A percentile compares a stretch with the other conserved stretches of the same genome.
Evolutionary conservation across 2,113 vertebrate species (phyloP).

Genomic region (Leucosticte australis): DNA sequence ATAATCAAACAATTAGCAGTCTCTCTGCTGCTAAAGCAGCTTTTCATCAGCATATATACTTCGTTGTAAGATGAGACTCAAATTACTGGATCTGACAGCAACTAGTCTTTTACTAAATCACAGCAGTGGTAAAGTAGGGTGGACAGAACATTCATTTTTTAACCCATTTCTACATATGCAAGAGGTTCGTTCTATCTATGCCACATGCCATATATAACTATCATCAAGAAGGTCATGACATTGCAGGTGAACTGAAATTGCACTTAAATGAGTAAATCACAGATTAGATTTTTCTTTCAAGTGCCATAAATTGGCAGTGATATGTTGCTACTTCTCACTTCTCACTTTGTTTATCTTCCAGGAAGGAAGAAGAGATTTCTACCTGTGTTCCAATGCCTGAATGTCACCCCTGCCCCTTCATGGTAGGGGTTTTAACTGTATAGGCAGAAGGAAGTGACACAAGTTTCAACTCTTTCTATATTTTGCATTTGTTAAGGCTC

Average conservation of each 20-base stretch:
- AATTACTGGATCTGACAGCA: slow-evolving; percentile 75
- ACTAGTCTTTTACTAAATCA: slow-evolving; percentile 61
- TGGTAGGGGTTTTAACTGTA: not conserved
- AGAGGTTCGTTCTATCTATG: not conserved
- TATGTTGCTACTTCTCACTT: not conserved
- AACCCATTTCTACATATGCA: not conserved
- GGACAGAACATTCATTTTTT: slow-evolving; percentile 15
- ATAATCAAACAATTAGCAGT: slow-evolving; percentile 99
- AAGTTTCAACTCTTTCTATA: not conserved
- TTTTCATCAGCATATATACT: slow-evolving; percentile 91
- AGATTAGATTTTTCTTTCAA: not conserved
- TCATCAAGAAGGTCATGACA: not conserved
- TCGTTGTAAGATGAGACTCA: slow-evolving; percentile 78
- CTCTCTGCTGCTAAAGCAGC: slow-evolving; percentile 86
- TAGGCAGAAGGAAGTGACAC: not conserved
- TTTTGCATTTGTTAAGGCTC: not conserved
- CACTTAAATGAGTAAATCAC: not conserved
- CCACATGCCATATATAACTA: not conserved
- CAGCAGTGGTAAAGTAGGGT: slow-evolving; percentile 17
- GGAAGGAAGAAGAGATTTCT: not conserved
- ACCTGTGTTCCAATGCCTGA: fast-evolving
- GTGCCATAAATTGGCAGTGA: not conserved
- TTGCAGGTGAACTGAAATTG: not conserved
- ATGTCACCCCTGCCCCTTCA: not conserved
- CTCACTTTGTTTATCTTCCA: not conserved